Percentiles rank a stretch among this genome's conserved stretches.
Conservation (phyloP, 2,797 vertebrate genomes). For the Pipistrellus pipistrellus region DNA sequence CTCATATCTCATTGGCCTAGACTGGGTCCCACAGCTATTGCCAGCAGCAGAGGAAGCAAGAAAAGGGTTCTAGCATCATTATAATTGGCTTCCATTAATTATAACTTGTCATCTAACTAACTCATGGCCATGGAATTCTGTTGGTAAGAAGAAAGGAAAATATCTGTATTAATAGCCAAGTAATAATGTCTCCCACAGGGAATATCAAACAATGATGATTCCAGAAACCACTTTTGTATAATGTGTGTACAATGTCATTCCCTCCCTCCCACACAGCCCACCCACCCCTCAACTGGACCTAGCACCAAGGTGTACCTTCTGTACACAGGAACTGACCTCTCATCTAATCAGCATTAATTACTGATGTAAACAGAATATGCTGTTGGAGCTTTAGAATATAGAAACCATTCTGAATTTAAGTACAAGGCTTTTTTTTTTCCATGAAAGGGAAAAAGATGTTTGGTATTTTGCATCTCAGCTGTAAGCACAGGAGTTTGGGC, state of each 20-base stretch:
- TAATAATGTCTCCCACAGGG: background rate
- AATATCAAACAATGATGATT: background rate
- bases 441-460: background rate
- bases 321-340: background rate
- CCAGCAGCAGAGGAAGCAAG: background rate
- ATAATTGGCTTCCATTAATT: background rate
- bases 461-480: background rate
- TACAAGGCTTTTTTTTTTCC: background rate
- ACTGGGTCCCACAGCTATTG: accelerated
- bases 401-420: constrained; percentile 34
- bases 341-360: background rate
- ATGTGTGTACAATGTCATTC: background rate
- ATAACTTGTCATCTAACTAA: background rate
- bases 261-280: accelerated
- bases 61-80: background rate
- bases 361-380: background rate
- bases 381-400: background rate
- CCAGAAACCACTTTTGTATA: background rate
- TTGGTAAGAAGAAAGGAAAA: constrained; percentile 44
- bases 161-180: background rate
- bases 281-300: accelerated
- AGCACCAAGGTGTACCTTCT: background rate
- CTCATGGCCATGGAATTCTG: background rate
- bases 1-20: background rate
- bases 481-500: background rate